phyloP scores from a whole-genome alignment of 2,888 invertebrate species.

The Ecdyonurus torrentis region DNA sequence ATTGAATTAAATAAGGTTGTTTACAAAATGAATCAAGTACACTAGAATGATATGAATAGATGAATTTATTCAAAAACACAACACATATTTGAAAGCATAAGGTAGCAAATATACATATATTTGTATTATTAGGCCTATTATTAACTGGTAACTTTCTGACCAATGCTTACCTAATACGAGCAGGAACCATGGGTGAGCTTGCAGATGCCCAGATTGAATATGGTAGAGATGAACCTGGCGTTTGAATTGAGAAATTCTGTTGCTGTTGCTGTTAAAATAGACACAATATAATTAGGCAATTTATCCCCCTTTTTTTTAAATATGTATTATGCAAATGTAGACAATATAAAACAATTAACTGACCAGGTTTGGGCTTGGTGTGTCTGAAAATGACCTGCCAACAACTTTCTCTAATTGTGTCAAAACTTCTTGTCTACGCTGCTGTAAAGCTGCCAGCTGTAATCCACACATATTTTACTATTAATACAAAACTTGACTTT shows the following conservation, averaged over 20 bases:
- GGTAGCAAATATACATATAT: too few relatives aligned
- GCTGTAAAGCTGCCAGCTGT: conserved; percentile 35
- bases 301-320: neutral
- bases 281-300: neutral
- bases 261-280: neutral
- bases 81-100: too few relatives aligned
- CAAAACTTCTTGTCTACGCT: conserved; percentile 41
- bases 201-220: conserved; percentile 21
- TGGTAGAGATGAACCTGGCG: conserved; percentile 14
- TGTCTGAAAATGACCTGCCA: conserved; percentile 23
- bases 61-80: too few relatives aligned
- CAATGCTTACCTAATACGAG: neutral
- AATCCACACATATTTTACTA: neutral
- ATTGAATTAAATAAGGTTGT: too few relatives aligned
- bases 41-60: too few relatives aligned
- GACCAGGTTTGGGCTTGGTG: neutral
- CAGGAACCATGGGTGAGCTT: conserved; percentile 9
- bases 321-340: neutral
- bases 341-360: neutral
- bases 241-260: neutral
- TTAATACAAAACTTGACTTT: neutral
- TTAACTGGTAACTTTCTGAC: too few relatives aligned
- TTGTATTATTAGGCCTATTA: too few relatives aligned
- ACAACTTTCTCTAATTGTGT: conserved; percentile 42
- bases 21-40: too few relatives aligned